Evolutionary conservation across 2,888 invertebrate species (phyloP).

Genomic region (Saturnia pavonia): DNA sequence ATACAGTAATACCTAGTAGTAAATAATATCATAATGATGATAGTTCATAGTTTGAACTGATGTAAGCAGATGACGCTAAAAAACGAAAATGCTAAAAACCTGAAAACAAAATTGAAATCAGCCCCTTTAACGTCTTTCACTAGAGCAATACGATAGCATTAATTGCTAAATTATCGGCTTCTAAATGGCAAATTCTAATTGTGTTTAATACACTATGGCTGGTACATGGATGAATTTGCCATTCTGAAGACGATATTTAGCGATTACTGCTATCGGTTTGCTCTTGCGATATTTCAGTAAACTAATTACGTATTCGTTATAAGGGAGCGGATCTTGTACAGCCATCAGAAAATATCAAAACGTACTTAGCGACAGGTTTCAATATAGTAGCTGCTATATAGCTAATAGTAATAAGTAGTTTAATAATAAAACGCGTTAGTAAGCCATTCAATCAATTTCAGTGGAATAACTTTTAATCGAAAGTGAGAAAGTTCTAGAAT

Average conservation of each 20-base stretch:
- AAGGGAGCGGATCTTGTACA: not conserved
- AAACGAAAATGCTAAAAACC: not conserved
- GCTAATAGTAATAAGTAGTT: no score
- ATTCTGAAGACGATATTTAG: no score
- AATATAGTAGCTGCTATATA: not conserved
- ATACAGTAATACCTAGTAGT: not conserved
- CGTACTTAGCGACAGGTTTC: not conserved
- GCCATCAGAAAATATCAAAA: not conserved
- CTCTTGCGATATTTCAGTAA: not conserved
- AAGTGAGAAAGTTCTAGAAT: constrained; percentile 8
- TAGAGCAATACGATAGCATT: not conserved
- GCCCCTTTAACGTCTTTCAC: not conserved
- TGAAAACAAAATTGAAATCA: not conserved
- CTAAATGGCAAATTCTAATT: no score
- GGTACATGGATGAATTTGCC: no score
- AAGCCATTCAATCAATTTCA: constrained; percentile 10
- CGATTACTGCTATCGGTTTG: no score
- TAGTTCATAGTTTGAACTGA: not conserved
- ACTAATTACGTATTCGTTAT: no score
- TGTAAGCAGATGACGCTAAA: not conserved
- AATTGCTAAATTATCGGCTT: no score
- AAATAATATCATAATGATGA: not conserved
- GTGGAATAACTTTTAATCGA: constrained; percentile 3
- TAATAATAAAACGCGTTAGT: not conserved
- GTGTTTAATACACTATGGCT: no score